A percentile compares a stretch with the other conserved stretches of the same genome.
Evolutionary conservation across 2,113 vertebrate species (phyloP).

Genomic region (Gallinago media): DNA sequence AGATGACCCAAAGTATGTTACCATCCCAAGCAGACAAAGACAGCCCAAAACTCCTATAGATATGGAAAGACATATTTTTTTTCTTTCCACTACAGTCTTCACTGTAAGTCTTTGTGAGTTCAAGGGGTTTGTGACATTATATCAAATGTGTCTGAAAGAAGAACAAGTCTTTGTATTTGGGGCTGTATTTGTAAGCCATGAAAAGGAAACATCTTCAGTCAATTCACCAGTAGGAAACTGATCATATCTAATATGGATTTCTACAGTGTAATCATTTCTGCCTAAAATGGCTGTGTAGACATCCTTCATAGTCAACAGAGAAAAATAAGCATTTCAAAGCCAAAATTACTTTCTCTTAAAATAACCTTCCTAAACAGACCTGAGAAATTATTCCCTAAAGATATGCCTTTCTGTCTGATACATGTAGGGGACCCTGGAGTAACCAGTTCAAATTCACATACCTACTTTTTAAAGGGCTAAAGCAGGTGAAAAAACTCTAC

Average conservation of each 20-base stretch:
- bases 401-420: not conserved
- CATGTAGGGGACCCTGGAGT: not conserved
- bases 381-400: not conserved
- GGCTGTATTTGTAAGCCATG: not conserved
- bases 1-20: not conserved
- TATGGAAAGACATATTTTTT: not conserved
- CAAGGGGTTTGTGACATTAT: not conserved
- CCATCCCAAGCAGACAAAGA: not conserved
- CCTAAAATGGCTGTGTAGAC: not conserved
- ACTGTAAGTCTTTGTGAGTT: not conserved
- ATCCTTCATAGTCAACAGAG: not conserved
- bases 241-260: not conserved
- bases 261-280: not conserved
- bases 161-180: not conserved
- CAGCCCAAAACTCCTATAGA: not conserved
- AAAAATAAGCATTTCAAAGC: not conserved
- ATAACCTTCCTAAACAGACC: not conserved
- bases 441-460: not conserved
- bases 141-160: not conserved
- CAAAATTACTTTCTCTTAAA: not conserved
- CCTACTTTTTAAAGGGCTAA: not conserved
- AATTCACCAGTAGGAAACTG: not conserved
- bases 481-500: not conserved
- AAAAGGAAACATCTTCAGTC: not conserved
- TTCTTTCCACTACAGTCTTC: not conserved